Percentiles rank a stretch among this genome's conserved stretches.
phyloP scores from a whole-genome alignment of 1,140 invertebrate species.

The Argopecten irradians region DNA sequence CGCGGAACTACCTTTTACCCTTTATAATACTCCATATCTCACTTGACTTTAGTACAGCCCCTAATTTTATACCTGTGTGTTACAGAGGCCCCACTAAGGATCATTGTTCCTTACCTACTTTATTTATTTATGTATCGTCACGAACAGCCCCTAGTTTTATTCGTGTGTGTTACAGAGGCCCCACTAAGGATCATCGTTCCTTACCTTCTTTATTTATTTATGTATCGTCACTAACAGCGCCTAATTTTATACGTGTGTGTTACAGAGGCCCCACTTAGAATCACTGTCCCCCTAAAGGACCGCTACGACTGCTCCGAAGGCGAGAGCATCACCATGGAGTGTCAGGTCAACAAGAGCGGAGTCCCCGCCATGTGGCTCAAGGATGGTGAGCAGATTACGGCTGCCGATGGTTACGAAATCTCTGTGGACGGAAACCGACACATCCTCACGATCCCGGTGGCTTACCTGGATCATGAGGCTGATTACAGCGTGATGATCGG shows the following conservation, averaged over 20 bases:
- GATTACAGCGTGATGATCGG: conserved; percentile 88
- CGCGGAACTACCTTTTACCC: too few relatives aligned
- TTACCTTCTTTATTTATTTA: too few relatives aligned
- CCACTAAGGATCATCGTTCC: conserved; percentile 65
- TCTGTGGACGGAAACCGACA: conserved; percentile 70
- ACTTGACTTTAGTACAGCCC: too few relatives aligned
- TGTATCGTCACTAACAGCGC: too few relatives aligned
- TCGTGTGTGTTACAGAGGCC: conserved; percentile 60
- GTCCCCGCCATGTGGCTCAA: conserved; percentile 90
- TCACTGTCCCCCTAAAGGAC: conserved; percentile 66
- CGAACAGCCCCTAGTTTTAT: too few relatives aligned
- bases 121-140: too few relatives aligned
- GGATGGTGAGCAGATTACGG: conserved; percentile 79
- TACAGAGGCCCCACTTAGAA: conserved; percentile 65
- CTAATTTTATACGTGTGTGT: too few relatives aligned
- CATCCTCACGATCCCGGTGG: conserved; percentile 86
- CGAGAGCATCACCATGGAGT: conserved; percentile 68
- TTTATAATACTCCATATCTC: too few relatives aligned
- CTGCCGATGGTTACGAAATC: conserved; percentile 67
- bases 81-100: conserved; percentile 65
- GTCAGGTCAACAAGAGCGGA: conserved; percentile 85
- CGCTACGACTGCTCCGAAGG: conserved; percentile 63
- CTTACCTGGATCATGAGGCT: conserved; percentile 86
- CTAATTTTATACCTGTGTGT: too few relatives aligned
- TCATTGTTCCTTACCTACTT: conserved; percentile 65